A percentile compares a stretch with the other conserved stretches of the same genome.
phyloP scores from a whole-genome alignment of 2,888 invertebrate species.

The Troglohyphantes excavatus region DNA sequence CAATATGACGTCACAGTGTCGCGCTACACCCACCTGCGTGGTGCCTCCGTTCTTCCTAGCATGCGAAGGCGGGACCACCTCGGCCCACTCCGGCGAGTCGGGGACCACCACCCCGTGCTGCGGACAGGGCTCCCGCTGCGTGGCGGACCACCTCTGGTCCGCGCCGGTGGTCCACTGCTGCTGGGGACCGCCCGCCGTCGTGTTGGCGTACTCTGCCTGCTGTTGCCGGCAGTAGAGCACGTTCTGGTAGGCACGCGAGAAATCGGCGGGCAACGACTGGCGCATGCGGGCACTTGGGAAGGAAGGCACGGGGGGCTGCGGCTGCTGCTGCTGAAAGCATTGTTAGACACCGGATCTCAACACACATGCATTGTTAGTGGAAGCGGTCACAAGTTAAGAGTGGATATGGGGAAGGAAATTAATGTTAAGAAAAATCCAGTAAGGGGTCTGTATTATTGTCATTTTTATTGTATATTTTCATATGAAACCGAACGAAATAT shows the following conservation, averaged over 20 bases:
- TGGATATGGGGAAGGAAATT: too few species aligned
- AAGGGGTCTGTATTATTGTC: too few species aligned
- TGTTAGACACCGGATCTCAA: too few species aligned
- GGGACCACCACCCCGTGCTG: slow-evolving; percentile 66
- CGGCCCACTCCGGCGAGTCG: slow-evolving; percentile 65
- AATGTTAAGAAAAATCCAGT: too few species aligned
- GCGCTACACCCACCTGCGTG: slow-evolving; percentile 48
- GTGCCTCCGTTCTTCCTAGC: slow-evolving; percentile 69
- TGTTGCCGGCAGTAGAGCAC: slow-evolving; percentile 71
- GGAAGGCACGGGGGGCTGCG: slow-evolving; percentile 62
- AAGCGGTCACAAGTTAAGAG: background rate
- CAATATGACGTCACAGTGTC: too few species aligned
- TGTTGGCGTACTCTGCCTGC: background rate
- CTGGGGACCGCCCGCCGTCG: background rate
- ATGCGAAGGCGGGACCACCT: slow-evolving; percentile 32
- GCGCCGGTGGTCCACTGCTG: slow-evolving; percentile 46
- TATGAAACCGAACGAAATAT: too few species aligned
- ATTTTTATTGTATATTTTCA: too few species aligned
- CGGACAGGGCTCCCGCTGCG: slow-evolving; percentile 62
- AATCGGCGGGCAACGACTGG: slow-evolving; percentile 73
- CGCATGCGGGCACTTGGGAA: slow-evolving; percentile 74
- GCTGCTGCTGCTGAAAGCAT: slow-evolving; percentile 6
- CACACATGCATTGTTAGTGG: slow-evolving; percentile 9
- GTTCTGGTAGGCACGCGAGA: slow-evolving; percentile 76
- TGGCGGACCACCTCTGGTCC: slow-evolving; percentile 41